Evolutionary conservation across 2,797 vertebrate genomes (phyloP), one percentile per base, ranked within the genome.

Genomic region (Melanotaenia pygmaea): DNA sequence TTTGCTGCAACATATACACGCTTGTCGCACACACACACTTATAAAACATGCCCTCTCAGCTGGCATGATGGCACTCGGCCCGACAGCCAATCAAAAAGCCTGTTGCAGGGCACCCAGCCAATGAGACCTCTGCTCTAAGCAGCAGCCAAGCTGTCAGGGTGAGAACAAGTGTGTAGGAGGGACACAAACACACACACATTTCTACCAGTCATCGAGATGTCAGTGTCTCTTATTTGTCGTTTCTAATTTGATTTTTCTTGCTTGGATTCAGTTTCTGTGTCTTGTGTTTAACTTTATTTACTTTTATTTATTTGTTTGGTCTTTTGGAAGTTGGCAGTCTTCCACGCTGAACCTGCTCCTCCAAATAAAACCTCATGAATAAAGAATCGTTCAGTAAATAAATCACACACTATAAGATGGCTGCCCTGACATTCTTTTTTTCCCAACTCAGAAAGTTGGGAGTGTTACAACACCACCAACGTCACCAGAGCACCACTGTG

Each of bases 81-180:
- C 63, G 74, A 81, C 80, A 85, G 77, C 90, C 86, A 92, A 90
- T 91, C 84, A 76, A 59, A 86, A 72, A 18, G 65, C 71, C 63
- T 59, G 62, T 62, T 85, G 34, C 77, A 22, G 80, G 83, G 80
- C 87, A 77, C 1, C 1, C 59, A 11, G 89, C 87, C 89, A 91
- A 88, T 88, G 75, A 81, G 86, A 87, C 77, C 86, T 72, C 86
- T 81, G 85, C 82, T 89, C 86, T 82, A 68, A 53, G 62, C 70
- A 59, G 65, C 81, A 83, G 83, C 82, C 85, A 71, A 86, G 82
- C 84, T 88, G 86, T 88, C 85, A 82, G 90, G 80, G 72, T 78
- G 82, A 83, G 83, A 85, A 80, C 66, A 71, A 72, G 85, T 66
- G 76, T 69, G 82, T 78, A 70, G 74, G 81, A 82, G 45, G 45